Conservation (phyloP, 2,113 vertebrate species). For the Sebastes schlegelii region DNA sequence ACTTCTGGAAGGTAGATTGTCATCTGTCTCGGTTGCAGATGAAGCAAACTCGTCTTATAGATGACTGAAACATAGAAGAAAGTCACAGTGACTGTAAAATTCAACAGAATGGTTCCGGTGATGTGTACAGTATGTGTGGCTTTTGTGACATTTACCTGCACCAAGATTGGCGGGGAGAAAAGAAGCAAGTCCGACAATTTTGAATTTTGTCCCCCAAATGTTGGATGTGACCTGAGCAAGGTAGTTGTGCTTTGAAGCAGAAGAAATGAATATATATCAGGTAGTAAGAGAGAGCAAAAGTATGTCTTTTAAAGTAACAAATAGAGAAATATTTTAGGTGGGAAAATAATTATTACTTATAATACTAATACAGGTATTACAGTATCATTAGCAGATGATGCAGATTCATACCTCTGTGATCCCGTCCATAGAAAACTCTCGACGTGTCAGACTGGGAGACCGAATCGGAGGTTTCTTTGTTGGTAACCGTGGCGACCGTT, state of each 20-base stretch:
- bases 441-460: conserved; percentile 92
- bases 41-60: conserved; percentile 99
- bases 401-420: conserved; percentile 89
- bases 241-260: conserved; percentile 92
- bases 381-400: not conserved
- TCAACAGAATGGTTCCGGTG: not conserved
- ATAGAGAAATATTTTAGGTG: not conserved
- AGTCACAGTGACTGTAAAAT: not conserved
- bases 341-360: not conserved
- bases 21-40: conserved; percentile 98
- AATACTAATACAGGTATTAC: not conserved
- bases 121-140: not conserved
- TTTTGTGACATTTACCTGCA: conserved; percentile 87
- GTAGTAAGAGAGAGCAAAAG: not conserved
- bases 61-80: conserved; percentile 86
- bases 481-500: conserved; percentile 93
- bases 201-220: conserved; percentile 99
- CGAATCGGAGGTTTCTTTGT: conserved; percentile 93
- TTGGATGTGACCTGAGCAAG: conserved; percentile 99
- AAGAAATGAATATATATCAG: not conserved
- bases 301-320: not conserved
- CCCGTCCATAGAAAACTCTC: conserved; percentile 97
- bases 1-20: conserved; percentile 99
- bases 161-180: conserved; percentile 99
- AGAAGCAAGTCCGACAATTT: conserved; percentile 97